Percentiles rank a stretch among this genome's conserved stretches.
Evolutionary conservation across 1,140 invertebrate genomes (phyloP).

Genomic region (Solen grandis): DNA sequence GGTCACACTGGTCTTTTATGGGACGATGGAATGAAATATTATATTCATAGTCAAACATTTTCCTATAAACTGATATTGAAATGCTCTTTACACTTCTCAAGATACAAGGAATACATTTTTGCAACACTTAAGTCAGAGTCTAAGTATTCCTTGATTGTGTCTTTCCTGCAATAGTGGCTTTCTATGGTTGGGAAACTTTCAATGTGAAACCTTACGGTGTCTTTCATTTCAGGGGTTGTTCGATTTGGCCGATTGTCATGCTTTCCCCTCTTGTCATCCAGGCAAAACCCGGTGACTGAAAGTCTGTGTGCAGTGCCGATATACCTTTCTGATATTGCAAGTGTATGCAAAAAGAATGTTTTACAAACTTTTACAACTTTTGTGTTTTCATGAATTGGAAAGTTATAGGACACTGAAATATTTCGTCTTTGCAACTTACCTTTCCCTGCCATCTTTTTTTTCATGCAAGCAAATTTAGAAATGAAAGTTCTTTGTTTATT

Average conservation of each 20-base stretch:
- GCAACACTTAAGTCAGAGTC: background rate
- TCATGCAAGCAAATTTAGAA: background rate
- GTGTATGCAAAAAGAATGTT: conserved; percentile 27
- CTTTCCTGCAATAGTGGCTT: background rate
- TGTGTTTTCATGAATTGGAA: background rate
- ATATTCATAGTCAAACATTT: background rate
- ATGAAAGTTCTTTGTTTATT: background rate
- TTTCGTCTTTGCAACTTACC: background rate
- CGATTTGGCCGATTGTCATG: background rate
- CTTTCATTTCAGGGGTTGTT: too few relatives aligned
- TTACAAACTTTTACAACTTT: conserved; percentile 1
- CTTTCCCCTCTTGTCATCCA: conserved; percentile 9
- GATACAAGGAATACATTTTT: background rate
- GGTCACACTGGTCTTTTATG: conserved; percentile 4
- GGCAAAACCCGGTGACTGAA: background rate
- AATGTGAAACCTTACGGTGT: conserved; percentile 15
- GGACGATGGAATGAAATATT: background rate
- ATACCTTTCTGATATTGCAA: background rate
- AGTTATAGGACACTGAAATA: background rate
- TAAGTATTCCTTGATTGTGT: background rate
- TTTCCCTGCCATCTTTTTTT: too few relatives aligned
- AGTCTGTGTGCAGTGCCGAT: conserved; percentile 7
- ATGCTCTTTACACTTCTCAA: background rate
- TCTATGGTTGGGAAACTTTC: background rate
- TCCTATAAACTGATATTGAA: background rate